Evolutionary conservation across 2,888 invertebrate genomes (phyloP), one percentile per base, ranked within the genome.

Genomic region (Melanophora roralis): DNA sequence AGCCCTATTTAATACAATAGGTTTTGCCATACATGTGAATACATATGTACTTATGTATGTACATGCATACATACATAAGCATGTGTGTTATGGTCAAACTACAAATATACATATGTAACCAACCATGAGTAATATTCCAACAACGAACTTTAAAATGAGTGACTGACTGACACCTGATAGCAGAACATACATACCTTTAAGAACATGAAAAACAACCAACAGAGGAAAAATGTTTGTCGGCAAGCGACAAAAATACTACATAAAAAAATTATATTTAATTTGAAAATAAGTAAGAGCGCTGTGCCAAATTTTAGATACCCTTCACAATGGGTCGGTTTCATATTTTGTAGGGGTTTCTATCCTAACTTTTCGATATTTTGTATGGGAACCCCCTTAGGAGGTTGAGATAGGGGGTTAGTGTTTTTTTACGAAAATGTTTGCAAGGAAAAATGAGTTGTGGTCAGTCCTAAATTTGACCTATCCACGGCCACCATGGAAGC

Each of bases 141-240:
- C 38, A 36, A 59, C 27, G 71, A 68, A 38, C 27, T 34, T 53
- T 75, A 71, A 79, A 64, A 21, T 59, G 78, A 27, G 27, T 27
- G 6, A 27, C 6, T 27, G 27, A 27, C 27, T 27, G 27, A 79
- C 38, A 79, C 57, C 65, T 74, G 71, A 79, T 79, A 78, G 38
- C 16, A 9, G 43, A 59, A 49, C 21, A 11, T 2, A 40, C 27
- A 40, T n/a, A 43, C 53, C n/a, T n/a, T n/a, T n/a, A n/a, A 55
- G 11, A 45, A 59, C 34, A 60, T n/a, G 6, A 45, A 45, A 11
- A 45, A 62, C 11, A 53, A 36, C 12, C 19, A 5, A 53, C 27
- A 40, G n/a, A 7, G 12, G n/a, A 59, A 40, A 14, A 64, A 34
- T 59, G 55, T 64, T 77, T 77, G 76, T 43, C 76, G 76, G 62